Evolutionary conservation across 2,888 invertebrate genomes (phyloP), one percentile per base, ranked within the genome.

Genomic region (Eurois occulta): DNA sequence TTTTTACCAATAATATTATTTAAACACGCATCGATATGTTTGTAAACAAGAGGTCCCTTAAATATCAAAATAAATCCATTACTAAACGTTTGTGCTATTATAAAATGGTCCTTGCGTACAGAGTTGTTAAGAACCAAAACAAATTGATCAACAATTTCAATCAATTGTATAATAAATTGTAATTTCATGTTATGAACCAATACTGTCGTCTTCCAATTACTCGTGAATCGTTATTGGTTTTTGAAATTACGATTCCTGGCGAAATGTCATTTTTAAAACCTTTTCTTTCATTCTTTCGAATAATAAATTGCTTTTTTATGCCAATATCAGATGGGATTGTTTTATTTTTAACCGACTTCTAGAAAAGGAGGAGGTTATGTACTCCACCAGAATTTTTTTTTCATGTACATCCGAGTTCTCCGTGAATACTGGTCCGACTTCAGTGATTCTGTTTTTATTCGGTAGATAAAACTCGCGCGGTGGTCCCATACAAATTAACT

Each of bases 61-160:
- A n/a, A 65, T 35, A 48, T 38, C 21, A 41, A 81, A 80, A 72
- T 78, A 72, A 68, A 72, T 84, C n/a, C 52, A 46, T 72, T 69
- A 32, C 35, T 7, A 4, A 38, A 10, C 46, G 41, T 52, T 60
- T 60, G 28, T 35, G 21, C 4, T 72, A 38, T 35, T n/a, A 4
- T 28, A 80, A 68, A 74, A 64, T 68, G 46, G 7, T 68, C 38
- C 60, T 64, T 52, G 38, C 3, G n/a, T 55, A 11, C 38, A 8
- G 21, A 60, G 3, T 35, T 24, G 16, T 5, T 32, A 52, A 46
- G 21, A 18, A 72, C 21, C 32, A 24, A 72, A 78, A 46, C 13
- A 21, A 58, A 62, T 71, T 24, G 1, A 66, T 77, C 7, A 66
- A 52, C 16, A 67, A 16, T 35, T 48, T 38, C 28, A 81, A 38